Percentiles rank a stretch among this genome's conserved stretches.
Conservation (phyloP, 2,888 invertebrate genomes). For the Agelastica alni region DNA sequence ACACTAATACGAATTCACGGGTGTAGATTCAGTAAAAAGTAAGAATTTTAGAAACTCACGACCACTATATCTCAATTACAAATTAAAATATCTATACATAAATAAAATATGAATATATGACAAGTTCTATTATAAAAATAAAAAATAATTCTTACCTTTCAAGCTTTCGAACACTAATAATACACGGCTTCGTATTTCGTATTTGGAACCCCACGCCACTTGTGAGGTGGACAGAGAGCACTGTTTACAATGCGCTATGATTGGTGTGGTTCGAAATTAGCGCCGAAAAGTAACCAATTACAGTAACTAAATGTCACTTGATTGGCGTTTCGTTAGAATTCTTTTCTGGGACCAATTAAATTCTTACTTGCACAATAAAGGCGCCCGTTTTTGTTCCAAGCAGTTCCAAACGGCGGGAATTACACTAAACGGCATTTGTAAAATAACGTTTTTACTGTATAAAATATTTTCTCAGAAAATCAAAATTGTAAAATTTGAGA, state of each 20-base stretch:
- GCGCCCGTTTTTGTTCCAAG: slow-evolving; percentile 31
- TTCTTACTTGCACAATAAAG: slow-evolving; percentile 51
- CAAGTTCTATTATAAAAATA: slow-evolving; percentile 60
- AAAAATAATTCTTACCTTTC: slow-evolving; percentile 65
- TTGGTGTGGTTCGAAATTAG: slow-evolving; percentile 65
- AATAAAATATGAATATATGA: slow-evolving; percentile 57
- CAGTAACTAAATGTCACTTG: slow-evolving; percentile 55
- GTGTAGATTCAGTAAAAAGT: slow-evolving; percentile 36
- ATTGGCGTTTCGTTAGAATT: slow-evolving; percentile 62
- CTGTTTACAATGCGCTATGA: slow-evolving; percentile 50
- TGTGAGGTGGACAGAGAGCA: slow-evolving; percentile 63
- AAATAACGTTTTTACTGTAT: background rate
- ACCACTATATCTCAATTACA: slow-evolving; percentile 43
- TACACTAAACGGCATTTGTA: background rate
- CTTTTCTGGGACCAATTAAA: slow-evolving; percentile 50
- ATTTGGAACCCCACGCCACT: slow-evolving; percentile 68
- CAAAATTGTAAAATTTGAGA: too few species aligned
- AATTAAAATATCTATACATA: slow-evolving; percentile 49
- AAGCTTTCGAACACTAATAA: slow-evolving; percentile 62
- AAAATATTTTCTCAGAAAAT: too few species aligned
- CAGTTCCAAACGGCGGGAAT: slow-evolving; percentile 31
- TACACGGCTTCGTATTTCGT: slow-evolving; percentile 67
- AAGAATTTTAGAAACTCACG: slow-evolving; percentile 37
- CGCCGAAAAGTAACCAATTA: slow-evolving; percentile 64
- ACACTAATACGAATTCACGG: slow-evolving; percentile 43